Conservation (phyloP, 1,140 invertebrate genomes). For the Trichomalopsis sarcophagae region DNA sequence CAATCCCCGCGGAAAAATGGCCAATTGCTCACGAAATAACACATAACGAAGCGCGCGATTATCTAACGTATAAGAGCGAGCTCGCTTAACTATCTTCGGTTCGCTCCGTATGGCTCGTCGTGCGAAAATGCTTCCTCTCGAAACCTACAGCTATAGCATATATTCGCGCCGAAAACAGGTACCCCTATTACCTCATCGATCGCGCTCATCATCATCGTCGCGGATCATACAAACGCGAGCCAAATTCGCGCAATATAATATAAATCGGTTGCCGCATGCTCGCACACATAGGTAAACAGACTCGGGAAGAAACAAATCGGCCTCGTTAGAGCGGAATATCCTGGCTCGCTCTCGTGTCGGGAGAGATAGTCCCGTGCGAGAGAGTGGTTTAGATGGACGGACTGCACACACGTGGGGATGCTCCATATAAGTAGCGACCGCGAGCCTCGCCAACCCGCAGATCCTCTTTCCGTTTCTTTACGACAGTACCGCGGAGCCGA, state of each 20-base stretch:
- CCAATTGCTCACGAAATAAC: neutral
- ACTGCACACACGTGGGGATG: conserved; percentile 43
- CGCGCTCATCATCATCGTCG: neutral
- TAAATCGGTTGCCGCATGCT: neutral
- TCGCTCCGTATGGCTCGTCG: neutral
- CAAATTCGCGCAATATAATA: neutral
- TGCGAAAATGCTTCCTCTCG: neutral
- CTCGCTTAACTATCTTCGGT: neutral
- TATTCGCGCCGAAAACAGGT: neutral
- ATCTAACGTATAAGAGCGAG: neutral
- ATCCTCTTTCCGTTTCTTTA: conserved; percentile 32
- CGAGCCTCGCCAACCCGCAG: conserved; percentile 38
- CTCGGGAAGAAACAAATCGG: neutral
- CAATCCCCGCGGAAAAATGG: neutral
- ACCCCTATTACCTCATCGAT: neutral
- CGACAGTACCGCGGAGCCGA: neutral
- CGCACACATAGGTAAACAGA: too few relatives aligned
- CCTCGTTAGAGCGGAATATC: conserved; percentile 3
- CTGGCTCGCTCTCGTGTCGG: too few relatives aligned
- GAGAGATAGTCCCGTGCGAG: neutral
- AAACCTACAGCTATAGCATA: too few relatives aligned
- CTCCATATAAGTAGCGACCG: conserved; percentile 45
- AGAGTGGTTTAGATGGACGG: neutral
- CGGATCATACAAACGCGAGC: neutral
- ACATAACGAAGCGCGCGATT: neutral